Evolutionary conservation across 2,113 vertebrate species (phyloP).

Genomic region (Bos indicus): DNA sequence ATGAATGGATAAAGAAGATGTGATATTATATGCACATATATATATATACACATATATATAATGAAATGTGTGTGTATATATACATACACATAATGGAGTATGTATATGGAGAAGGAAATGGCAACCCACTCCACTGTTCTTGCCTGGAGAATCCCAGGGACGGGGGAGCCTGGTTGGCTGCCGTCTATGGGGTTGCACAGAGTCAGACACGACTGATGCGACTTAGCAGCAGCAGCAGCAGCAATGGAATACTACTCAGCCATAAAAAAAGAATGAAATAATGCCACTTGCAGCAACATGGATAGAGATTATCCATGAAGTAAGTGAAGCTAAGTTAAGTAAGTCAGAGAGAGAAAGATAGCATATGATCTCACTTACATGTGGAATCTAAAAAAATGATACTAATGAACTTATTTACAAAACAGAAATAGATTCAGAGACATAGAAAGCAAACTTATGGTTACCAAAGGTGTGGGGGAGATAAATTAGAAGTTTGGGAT

Average conservation of each 20-base stretch:
- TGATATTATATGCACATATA: neutral
- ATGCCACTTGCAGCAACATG: neutral
- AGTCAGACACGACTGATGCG: no score
- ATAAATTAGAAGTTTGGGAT: neutral
- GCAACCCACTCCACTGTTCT: no score
- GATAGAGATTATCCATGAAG: neutral
- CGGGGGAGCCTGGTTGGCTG: no score
- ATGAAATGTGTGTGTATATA: neutral
- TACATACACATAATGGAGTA: neutral
- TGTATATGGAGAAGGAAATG: no score
- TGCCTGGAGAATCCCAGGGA: no score
- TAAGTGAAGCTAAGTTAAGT: neutral
- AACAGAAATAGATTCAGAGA: neutral
- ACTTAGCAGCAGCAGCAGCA: no score
- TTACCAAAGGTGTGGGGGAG: neutral
- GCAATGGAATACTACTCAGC: neutral
- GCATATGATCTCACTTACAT: neutral
- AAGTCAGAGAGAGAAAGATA: neutral
- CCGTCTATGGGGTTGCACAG: no score
- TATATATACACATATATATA: neutral
- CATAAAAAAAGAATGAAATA: neutral
- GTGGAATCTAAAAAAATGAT: neutral
- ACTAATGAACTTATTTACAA: neutral
- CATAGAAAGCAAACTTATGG: neutral
- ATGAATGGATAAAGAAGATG: neutral